Evolutionary conservation across 2,113 vertebrate genomes (phyloP).

Genomic region (Ursus arctos): DNA sequence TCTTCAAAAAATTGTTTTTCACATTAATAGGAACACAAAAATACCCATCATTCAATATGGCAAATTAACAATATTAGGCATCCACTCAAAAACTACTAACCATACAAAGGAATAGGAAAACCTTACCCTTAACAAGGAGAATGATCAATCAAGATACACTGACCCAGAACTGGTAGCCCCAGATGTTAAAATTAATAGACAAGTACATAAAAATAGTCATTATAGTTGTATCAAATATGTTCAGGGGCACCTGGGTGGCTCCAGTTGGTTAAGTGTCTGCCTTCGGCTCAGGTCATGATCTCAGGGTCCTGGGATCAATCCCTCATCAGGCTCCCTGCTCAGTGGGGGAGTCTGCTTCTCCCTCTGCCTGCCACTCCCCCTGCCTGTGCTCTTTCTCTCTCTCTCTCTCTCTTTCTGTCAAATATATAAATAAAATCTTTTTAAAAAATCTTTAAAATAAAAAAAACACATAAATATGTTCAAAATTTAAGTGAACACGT

Average conservation of each 20-base stretch:
- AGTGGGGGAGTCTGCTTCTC: too few relatives aligned
- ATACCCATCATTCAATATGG: neutral
- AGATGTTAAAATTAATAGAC: neutral
- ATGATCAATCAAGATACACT: neutral
- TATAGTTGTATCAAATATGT: neutral
- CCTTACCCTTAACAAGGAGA: neutral
- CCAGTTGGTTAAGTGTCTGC: too few relatives aligned
- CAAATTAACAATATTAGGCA: neutral
- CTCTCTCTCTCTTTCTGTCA: too few relatives aligned
- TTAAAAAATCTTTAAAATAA: too few relatives aligned
- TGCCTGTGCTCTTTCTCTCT: too few relatives aligned
- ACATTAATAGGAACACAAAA: neutral
- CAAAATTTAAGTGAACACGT: neutral
- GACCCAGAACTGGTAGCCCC: neutral
- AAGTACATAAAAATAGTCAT: neutral
- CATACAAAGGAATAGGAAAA: neutral
- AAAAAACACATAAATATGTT: neutral
- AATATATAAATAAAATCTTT: too few relatives aligned
- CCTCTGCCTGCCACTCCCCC: too few relatives aligned
- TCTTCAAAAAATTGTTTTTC: neutral
- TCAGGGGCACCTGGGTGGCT: too few relatives aligned
- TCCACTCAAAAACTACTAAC: neutral
- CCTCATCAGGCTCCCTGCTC: too few relatives aligned
- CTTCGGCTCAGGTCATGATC: too few relatives aligned
- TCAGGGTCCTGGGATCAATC: too few relatives aligned